phyloP scores from a whole-genome alignment of 37 sponge, comb jelly and placozoan species.

The Beroe ovata region DNA sequence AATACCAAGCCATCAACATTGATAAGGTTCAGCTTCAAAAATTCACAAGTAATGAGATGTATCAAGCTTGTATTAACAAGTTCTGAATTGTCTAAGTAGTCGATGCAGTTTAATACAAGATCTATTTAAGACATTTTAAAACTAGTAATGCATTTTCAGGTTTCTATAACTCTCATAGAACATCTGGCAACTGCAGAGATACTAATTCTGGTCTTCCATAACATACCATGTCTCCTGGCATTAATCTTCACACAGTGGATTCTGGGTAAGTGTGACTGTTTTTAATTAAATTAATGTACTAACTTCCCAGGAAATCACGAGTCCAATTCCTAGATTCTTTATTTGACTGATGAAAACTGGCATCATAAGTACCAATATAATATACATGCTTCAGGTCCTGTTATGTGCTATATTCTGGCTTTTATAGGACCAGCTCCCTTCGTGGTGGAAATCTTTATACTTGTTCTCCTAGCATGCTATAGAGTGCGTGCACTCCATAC shows the following conservation, averaged over 20 bases:
- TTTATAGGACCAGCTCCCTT: conserved; percentile 31
- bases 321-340: no score
- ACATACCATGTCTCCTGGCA: not conserved
- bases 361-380: no score
- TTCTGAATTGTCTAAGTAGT: no score
- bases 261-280: not conserved
- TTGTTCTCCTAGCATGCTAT: conserved; percentile 39
- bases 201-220: conserved; percentile 6
- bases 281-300: no score
- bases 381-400: conserved; percentile 61
- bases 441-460: conserved; percentile 55
- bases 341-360: no score
- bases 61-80: no score
- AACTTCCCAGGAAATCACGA: no score
- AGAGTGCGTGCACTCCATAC: not conserved
- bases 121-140: no score
- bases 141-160: not conserved
- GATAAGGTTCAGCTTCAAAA: conserved; percentile 24
- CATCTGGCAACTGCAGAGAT: conserved; percentile 44
- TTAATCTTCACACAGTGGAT: conserved; percentile 29
- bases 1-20: conserved; percentile 50
- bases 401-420: conserved; percentile 38
- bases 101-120: no score
- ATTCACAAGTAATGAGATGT: no score
- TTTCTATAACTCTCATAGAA: conserved; percentile 10